Evolutionary conservation across 2,888 invertebrate species (phyloP), one percentile per base, ranked within the genome.

Genomic region (Orgyia antiqua): DNA sequence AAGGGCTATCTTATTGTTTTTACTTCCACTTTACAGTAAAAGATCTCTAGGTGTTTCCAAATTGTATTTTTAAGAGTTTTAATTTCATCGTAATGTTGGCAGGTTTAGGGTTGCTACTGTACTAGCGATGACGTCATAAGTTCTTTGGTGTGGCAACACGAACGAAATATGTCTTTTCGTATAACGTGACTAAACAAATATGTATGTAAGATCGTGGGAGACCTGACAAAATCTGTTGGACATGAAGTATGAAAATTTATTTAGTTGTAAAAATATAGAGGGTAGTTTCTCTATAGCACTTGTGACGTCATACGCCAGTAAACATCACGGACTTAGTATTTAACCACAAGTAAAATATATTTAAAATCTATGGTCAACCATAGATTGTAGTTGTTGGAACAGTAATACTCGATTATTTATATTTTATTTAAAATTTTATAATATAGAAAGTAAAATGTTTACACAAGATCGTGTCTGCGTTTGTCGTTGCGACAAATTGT

Each of bases 341-440:
- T 71, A 64, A 39, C 39, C 63, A 58, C 66, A 45, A 42, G 37
- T 42, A 42, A 62, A 65, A 60, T 72, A 68, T 73, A 69, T 71
- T n/a, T 59, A 61, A 62, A 54, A 62, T 77, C 79, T 79, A 65
- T 82, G 80, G 79, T 80, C 57, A 74, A 79, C 79, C 80, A 71
- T 73, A 67, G 78, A 61, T 54, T 61, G 48, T 63, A 66, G 69
- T 79, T 80, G 80, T 80, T 82, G 78, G 72, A 79, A 82, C 79
- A 66, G 67, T 78, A 84, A 84, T 84, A 84, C 84, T 84, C 83
- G 77, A 77, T 79, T 82, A 78, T 83, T 84, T 83, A 80, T 82
- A 75, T 80, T 79, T 82, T 79, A 78, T 80, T 80, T 80, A 68
- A 78, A 74, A 67, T 58, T 54, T 66, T 77, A 74, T 77, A 70